These are phyloP conservation scores for Hormaphis cornu DNA, from an alignment of 1,140 invertebrate species.

Conservation along the genomic window DNA sequence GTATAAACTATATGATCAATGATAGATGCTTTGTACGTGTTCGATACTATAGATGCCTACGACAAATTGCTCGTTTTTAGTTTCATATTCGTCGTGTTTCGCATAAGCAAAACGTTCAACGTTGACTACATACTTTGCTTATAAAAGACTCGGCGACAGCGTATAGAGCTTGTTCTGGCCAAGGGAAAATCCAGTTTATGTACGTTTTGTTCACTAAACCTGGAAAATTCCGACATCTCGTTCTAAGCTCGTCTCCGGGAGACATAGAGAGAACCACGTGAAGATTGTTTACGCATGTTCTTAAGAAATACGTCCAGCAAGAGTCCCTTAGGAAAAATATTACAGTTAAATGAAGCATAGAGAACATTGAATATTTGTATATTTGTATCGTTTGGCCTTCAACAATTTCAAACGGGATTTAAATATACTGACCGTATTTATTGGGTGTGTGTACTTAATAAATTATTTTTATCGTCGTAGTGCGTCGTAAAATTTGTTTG, in stretches of 20 bases:
- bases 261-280: constrained; percentile 85
- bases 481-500: too few species aligned
- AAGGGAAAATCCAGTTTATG: constrained; percentile 87
- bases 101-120: neutral
- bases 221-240: constrained; percentile 77
- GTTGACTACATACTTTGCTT: neutral
- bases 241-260: constrained; percentile 67
- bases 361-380: too few species aligned
- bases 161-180: constrained; percentile 78
- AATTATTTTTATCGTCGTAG: too few species aligned
- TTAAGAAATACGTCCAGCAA: constrained; percentile 76
- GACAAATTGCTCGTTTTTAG: neutral
- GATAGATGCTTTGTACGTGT: constrained; percentile 54
- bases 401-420: too few species aligned
- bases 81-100: neutral
- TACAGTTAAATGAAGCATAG: neutral
- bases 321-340: constrained; percentile 53
- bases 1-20: constrained; percentile 75
- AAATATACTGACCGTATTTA: too few species aligned
- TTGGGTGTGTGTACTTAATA: too few species aligned
- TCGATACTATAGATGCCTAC: constrained; percentile 42
- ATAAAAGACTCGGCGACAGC: constrained; percentile 57
- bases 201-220: constrained; percentile 85
- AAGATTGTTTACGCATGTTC: constrained; percentile 66
- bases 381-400: too few species aligned